Conservation (phyloP, 2,888 invertebrate species). For the Lasius fuliginosus region DNA sequence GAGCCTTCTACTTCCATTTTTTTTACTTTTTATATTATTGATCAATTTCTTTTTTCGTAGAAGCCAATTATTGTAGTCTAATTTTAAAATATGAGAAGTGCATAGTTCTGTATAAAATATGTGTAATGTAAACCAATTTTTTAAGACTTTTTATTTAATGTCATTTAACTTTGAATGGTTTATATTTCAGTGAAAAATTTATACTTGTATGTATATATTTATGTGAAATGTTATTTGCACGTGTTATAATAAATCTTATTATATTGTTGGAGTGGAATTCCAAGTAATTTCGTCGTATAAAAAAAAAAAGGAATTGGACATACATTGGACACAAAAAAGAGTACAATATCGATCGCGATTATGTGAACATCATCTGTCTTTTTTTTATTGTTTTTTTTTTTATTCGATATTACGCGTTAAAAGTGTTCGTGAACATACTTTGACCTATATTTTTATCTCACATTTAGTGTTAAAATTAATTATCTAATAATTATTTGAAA, state of each 20-base stretch:
- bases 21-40: neutral
- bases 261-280: neutral
- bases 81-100: neutral
- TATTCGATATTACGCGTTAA: conserved; percentile 42
- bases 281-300: neutral
- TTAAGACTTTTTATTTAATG: conserved; percentile 6
- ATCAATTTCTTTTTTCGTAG: neutral
- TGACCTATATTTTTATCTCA: neutral
- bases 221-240: neutral
- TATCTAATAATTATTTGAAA: neutral
- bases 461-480: neutral
- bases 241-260: neutral
- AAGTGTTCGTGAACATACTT: conserved; percentile 15
- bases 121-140: neutral
- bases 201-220: neutral
- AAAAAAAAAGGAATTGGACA: conserved; percentile 12
- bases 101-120: neutral
- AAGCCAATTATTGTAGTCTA: neutral
- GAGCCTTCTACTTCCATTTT: no score
- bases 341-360: neutral
- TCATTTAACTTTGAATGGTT: neutral
- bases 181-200: neutral
- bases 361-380: conserved; percentile 27
- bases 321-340: neutral
- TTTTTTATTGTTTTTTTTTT: neutral